Evolutionary conservation across 1,140 invertebrate genomes (phyloP).

Genomic region (Coelopa frigida): DNA sequence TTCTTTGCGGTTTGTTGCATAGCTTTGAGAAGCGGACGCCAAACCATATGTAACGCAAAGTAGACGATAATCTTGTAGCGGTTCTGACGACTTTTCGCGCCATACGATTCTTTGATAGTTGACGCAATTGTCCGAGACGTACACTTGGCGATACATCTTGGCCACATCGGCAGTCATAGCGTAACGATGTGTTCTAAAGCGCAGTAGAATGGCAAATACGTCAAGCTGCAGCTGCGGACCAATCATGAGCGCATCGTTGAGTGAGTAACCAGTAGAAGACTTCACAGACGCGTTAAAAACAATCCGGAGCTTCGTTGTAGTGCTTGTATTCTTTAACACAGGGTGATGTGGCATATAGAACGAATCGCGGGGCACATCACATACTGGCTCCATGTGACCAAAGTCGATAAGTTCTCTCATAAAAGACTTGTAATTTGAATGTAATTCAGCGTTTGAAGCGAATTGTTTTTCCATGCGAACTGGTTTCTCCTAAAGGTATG

Average conservation of each 20-base stretch:
- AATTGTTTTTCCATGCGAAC: no score
- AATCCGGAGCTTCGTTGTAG: conserved; percentile 24
- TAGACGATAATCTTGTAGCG: conserved; percentile 11
- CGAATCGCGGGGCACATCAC: no score
- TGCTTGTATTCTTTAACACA: no score
- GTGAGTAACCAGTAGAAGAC: no score
- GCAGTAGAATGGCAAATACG: conserved; percentile 11
- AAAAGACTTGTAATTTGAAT: no score
- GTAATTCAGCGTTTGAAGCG: no score
- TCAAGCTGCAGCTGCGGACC: neutral
- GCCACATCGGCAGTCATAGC: conserved; percentile 17
- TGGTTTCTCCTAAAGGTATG: no score
- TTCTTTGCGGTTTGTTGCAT: conserved; percentile 33
- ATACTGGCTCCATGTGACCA: no score
- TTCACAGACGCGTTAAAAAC: conserved; percentile 12
- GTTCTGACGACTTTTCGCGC: conserved; percentile 19
- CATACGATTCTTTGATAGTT: conserved; percentile 38
- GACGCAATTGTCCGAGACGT: conserved; percentile 11
- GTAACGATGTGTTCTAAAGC: conserved; percentile 16
- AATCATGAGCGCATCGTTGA: no score
- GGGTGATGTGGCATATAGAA: no score
- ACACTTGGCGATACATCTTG: conserved; percentile 21
- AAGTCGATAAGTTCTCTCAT: no score
- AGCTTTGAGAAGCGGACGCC: conserved; percentile 28
- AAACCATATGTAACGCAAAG: conserved; percentile 33